Evolutionary conservation across 2,888 invertebrate species (phyloP).

Genomic region (Toxonevra muliebris): DNA sequence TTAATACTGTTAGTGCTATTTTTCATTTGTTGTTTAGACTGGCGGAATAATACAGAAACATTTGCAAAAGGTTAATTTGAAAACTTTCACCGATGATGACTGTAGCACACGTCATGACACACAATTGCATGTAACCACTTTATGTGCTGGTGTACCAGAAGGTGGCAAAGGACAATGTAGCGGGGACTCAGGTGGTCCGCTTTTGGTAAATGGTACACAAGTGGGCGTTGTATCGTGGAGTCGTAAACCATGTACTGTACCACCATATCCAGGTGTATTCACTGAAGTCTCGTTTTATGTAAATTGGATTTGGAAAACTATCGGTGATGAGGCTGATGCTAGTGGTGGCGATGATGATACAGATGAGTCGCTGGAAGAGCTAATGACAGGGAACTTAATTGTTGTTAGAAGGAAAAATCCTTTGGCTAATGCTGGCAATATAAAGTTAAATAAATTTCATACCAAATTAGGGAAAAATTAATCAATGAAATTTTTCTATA

Average conservation of each 20-base stretch:
- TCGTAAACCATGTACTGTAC: constrained; percentile 63
- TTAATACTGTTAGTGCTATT: too few relatives aligned
- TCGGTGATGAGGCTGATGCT: constrained; percentile 39
- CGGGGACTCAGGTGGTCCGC: constrained; percentile 66
- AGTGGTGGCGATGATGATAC: constrained; percentile 22
- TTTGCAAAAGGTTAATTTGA: constrained; percentile 62
- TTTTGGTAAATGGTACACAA: constrained; percentile 58
- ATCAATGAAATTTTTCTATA: not conserved
- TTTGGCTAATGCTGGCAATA: not conserved
- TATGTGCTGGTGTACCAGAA: constrained; percentile 65
- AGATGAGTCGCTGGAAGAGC: constrained; percentile 35
- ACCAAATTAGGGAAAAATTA: not conserved
- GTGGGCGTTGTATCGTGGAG: constrained; percentile 67
- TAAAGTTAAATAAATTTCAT: constrained; percentile 5
- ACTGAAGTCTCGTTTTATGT: constrained; percentile 63
- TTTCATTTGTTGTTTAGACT: constrained; percentile 58
- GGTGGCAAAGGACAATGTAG: constrained; percentile 67
- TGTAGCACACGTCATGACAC: constrained; percentile 57
- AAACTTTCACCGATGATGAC: constrained; percentile 60
- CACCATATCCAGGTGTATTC: constrained; percentile 65
- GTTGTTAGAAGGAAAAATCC: constrained; percentile 33
- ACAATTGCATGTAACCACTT: constrained; percentile 56
- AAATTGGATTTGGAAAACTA: constrained; percentile 58
- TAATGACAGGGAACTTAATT: constrained; percentile 48
- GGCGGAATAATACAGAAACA: constrained; percentile 55